Evolutionary conservation across 2,888 invertebrate genomes (phyloP), one percentile per base, ranked within the genome.

Genomic region (Trilocha varians): DNA sequence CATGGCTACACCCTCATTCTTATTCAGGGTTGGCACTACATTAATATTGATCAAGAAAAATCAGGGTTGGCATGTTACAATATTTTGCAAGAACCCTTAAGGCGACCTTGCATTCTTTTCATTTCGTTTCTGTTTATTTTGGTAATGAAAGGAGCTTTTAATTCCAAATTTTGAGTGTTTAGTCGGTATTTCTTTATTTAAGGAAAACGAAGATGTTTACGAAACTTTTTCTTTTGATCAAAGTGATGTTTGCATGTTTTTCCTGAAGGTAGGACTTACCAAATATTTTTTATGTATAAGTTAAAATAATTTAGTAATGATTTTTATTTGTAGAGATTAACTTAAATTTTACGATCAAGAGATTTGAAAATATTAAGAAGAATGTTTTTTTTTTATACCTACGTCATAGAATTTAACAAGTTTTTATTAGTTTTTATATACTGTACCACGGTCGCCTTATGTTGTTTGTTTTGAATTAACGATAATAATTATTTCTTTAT

Each of bases 11-110:
- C 25, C 11, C 25, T 59, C 54, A 55, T 55, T 49, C 58, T 59
- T 63, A 67, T 65, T 58, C 52, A 49, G 45, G 39, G 53, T 54
- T 55, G 48, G 49, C 46, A 53, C 52, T 61, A 59, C 61, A 63
- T 65, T 63, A 62, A 66, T 64, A 65, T 65, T 65, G 63, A 65
- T 65, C 59, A 63, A 53, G 48, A 46, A 41, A 49, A 59, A 62
- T 61, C 62, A 60, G 51, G 52, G 36, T 45, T 49, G 54, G 44
- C 57, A 52, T 55, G 44, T 48, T 48, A 42, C 48, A 55, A 53
- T 57, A 57, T 61, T 60, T 52, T 58, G 48, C 48, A 45, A 39
- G 48, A 54, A 46, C 46, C 46, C 45, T 49, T 52, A 44, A 44
- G 49, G 38, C 55, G 52, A 58, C 57, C 53, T 61, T 60, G 53